Evolutionary conservation across 2,113 vertebrate species (phyloP).

Genomic region (Entelurus aequoreus): DNA sequence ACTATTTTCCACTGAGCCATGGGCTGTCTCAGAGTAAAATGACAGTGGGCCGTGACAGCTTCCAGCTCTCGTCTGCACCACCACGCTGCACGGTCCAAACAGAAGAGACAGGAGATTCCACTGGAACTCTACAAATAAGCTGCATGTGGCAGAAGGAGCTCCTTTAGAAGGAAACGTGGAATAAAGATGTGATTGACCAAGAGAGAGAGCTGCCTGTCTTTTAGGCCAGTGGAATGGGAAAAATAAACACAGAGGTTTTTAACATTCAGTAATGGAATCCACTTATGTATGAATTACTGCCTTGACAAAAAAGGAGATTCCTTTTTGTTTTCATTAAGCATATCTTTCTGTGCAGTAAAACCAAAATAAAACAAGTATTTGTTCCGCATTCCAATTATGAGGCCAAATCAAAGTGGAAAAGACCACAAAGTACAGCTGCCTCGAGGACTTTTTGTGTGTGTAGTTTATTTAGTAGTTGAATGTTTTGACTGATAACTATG

Average conservation of each 20-base stretch:
- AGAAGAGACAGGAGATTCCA: constrained; percentile 51
- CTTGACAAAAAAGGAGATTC: constrained; percentile 16
- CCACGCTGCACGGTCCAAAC: constrained; percentile 26
- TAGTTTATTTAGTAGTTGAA: background rate
- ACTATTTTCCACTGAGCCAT: constrained; percentile 44
- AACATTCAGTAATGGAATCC: constrained; percentile 48
- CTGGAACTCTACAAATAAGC: constrained; percentile 56
- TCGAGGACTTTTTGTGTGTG: background rate
- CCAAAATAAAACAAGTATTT: constrained; percentile 8
- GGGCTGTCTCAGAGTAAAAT: constrained; percentile 16
- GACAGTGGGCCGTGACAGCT: constrained; percentile 32
- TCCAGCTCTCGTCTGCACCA: constrained; percentile 23
- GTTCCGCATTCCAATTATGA: background rate
- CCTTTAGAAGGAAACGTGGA: constrained; percentile 35
- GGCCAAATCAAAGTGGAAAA: constrained; percentile 7
- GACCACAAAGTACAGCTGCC: constrained; percentile 14
- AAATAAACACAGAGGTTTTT: constrained; percentile 55
- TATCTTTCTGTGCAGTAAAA: constrained; percentile 15
- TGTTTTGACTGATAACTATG: background rate
- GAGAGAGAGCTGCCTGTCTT: constrained; percentile 52
- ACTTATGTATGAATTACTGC: constrained; percentile 48
- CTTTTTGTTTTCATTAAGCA: constrained; percentile 38
- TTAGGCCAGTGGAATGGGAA: constrained; percentile 54
- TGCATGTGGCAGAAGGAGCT: constrained; percentile 27
- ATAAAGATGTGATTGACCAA: constrained; percentile 41